Evolutionary conservation across 2,113 vertebrate species (phyloP), one percentile per base, ranked within the genome.

Genomic region (Microcebus lehilahytsara): DNA sequence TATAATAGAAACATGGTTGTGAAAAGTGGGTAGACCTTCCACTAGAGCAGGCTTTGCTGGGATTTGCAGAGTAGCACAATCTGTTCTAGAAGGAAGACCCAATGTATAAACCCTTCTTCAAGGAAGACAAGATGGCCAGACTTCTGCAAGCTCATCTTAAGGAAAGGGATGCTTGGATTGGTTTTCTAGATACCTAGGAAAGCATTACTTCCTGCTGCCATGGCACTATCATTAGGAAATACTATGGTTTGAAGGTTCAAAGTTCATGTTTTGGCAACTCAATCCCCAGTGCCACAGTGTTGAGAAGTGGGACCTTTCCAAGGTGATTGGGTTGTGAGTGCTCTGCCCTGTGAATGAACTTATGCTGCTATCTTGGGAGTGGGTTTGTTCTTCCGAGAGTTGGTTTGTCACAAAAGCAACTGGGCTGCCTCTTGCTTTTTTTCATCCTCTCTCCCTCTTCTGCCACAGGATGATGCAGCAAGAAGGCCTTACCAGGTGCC

Each of bases 1-100:
- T 62, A 27, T 1, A 60, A 34, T 4, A 22, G 62, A 78, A 62
- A 11, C 17, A 3, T 13, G 7, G 25, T 19, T 85, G 10, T 78
- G 40, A 30, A 27, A 64, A n/a, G 1, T 22, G 5, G 1, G 6
- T n/a, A 5, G 40, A 11, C 5, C 27, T 49, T n/a, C 53, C 10
- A 58, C 2, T 9, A 22, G 4, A 27, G 11, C 5, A n/a, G 30
- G 6, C 56, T 40, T 30, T 23, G 2, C 23, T 12, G 11, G 5
- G 13, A 3, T 53, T 27, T 40, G 1, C 17, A 23, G 4, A 69
- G 5, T 30, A 0, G 1, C 13, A 71, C 71, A 5, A 7, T 13
- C 9, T 32, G 4, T 17, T 30, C 32, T 27, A 5, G 25, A 37
- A 75, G 3, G 7, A 14, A 67, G 49, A 53, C 12, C 2, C 32